Percentiles rank a stretch among this genome's conserved stretches.
These are phyloP conservation scores for Calliphora vicina DNA, from an alignment of 1,140 invertebrate species.

Conservation along the genomic window DNA sequence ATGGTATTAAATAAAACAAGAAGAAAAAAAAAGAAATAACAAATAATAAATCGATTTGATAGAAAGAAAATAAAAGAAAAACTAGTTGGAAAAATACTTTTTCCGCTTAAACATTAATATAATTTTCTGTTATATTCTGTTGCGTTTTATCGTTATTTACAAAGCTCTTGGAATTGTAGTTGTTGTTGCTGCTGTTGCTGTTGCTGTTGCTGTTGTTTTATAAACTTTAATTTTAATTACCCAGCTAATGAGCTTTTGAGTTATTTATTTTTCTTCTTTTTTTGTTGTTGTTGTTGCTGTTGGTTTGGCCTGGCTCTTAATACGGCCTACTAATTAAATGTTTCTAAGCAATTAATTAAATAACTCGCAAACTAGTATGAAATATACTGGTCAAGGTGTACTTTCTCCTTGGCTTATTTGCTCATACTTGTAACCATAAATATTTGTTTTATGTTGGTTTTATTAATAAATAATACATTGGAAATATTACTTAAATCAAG, in stretches of 20 bases:
- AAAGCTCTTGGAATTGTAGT: not conserved
- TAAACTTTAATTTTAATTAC: constrained; percentile 6
- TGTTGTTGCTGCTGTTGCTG: too few species aligned
- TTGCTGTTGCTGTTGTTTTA: too few species aligned
- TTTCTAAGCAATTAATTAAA: not conserved
- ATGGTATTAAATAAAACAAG: not conserved
- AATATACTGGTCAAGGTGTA: constrained; percentile 3
- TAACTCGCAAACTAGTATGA: not conserved
- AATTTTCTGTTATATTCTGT: not conserved
- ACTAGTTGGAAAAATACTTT: not conserved
- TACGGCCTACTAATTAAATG: constrained; percentile 13
- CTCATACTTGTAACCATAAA: not conserved
- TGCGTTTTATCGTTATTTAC: not conserved
- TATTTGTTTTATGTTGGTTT: not conserved
- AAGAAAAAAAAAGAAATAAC: too few species aligned
- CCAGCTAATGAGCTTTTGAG: not conserved
- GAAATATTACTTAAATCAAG: too few species aligned
- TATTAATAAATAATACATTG: too few species aligned
- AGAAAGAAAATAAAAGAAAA: not conserved
- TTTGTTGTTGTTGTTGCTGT: not conserved
- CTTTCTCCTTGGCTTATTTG: not conserved
- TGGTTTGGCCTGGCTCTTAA: not conserved
- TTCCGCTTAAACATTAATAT: not conserved
- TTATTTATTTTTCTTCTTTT: not conserved
- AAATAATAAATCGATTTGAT: not conserved